phyloP scores from a whole-genome alignment of 2,113 vertebrate species.

The Oceanites oceanicus region DNA sequence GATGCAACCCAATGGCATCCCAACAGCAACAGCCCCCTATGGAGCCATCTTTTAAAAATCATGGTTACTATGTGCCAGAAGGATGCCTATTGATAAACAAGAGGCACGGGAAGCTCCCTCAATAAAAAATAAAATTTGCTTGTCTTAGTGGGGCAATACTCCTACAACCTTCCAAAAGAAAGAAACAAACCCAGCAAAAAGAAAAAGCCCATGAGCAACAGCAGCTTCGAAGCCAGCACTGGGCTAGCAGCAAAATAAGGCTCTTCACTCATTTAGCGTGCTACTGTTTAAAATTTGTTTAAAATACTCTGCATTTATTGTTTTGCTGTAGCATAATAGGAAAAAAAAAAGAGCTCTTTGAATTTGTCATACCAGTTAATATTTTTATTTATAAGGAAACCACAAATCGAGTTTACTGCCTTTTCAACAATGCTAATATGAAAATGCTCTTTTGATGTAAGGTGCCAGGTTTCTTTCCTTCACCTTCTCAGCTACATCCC shows the following conservation, averaged over 20 bases:
- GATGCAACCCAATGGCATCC: neutral
- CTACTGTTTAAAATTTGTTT: neutral
- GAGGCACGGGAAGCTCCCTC: accelerated
- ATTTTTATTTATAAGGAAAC: neutral
- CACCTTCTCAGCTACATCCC: neutral
- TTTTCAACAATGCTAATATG: neutral
- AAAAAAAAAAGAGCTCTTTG: neutral
- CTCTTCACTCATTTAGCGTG: neutral
- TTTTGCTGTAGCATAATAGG: neutral
- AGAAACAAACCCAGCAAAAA: neutral
- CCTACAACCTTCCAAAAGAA: neutral
- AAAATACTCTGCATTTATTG: neutral
- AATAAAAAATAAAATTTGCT: neutral
- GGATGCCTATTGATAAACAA: neutral
- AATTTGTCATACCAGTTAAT: neutral
- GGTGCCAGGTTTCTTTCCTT: neutral
- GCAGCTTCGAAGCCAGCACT: neutral
- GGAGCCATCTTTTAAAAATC: neutral
- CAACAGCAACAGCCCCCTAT: neutral
- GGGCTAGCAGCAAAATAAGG: neutral
- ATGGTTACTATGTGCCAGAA: neutral
- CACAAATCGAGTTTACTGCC: neutral
- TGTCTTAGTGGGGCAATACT: neutral
- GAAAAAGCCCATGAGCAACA: neutral
- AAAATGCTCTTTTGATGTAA: neutral